These are phyloP conservation scores for Lordiphosa stackelbergi DNA, from an alignment of 1,140 invertebrate genomes.

Conservation along the genomic window DNA sequence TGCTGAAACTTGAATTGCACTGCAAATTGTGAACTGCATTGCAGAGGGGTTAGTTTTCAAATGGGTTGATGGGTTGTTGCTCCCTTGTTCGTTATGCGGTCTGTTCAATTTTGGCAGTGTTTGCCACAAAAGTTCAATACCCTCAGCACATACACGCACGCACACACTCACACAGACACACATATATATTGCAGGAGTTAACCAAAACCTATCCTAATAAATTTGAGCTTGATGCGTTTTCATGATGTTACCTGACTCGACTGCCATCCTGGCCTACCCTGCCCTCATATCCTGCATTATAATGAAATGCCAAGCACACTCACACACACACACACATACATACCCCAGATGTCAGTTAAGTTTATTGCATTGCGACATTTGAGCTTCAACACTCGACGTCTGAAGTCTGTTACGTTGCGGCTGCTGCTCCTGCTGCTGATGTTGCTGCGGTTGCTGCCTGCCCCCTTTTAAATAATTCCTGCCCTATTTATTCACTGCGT, in stretches of 20 bases:
- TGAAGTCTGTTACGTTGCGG: constrained; percentile 58
- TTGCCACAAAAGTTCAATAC: constrained; percentile 58
- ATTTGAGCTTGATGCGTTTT: constrained; percentile 74
- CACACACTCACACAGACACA: constrained; percentile 11
- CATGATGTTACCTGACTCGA: constrained; percentile 67
- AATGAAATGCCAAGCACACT: constrained; percentile 50
- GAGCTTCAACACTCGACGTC: constrained; percentile 72
- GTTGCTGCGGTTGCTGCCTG: constrained; percentile 30
- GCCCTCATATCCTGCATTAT: constrained; percentile 56
- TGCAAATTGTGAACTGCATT: constrained; percentile 36
- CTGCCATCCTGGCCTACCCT: constrained; percentile 21
- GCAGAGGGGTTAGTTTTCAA: constrained; percentile 39
- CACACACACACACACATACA: constrained; percentile 15
- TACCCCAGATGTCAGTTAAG: constrained; percentile 44
- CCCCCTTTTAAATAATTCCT: too few species aligned
- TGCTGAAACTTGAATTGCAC: constrained; percentile 54
- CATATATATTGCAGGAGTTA: constrained; percentile 67
- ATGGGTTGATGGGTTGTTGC: constrained; percentile 23
- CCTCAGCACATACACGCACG: constrained; percentile 25
- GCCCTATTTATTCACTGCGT: too few species aligned
- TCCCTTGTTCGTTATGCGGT: constrained; percentile 32
- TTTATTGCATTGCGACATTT: constrained; percentile 75
- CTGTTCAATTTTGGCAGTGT: constrained; percentile 35
- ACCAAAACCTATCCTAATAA: constrained; percentile 74
- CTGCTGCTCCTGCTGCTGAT: constrained; percentile 20